Percentiles rank a stretch among this genome's conserved stretches.
phyloP scores from a whole-genome alignment of 2,113 vertebrate species.

The Mustelus asterias region DNA sequence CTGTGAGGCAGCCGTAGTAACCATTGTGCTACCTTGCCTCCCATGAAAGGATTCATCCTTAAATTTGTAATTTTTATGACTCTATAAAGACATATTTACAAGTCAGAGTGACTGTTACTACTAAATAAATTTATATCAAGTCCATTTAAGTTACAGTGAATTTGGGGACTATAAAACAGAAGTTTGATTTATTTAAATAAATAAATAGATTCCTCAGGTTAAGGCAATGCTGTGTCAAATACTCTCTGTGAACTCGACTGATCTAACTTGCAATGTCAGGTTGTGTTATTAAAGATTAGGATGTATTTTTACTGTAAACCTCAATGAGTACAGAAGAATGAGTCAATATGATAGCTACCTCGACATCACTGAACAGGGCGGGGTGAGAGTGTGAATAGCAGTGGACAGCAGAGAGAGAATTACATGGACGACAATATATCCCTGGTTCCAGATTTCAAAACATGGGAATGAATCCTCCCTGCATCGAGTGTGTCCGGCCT shows the following conservation, averaged over 20 bases:
- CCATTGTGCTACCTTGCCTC: too few species aligned
- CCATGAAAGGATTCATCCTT: neutral
- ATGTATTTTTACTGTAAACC: neutral
- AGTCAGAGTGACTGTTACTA: neutral
- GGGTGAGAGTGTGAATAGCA: neutral
- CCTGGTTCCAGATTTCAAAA: too few species aligned
- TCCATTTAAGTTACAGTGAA: neutral
- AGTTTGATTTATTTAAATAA: neutral
- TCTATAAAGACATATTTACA: neutral
- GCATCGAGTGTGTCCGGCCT: too few species aligned
- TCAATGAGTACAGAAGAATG: neutral
- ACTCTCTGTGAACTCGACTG: neutral
- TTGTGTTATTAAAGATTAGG: neutral
- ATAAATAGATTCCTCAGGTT: neutral
- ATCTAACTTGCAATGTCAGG: neutral
- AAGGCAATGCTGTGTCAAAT: neutral
- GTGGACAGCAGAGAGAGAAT: neutral
- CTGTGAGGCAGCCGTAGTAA: too few species aligned
- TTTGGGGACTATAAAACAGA: neutral
- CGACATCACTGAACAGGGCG: neutral
- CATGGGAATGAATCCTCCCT: too few species aligned
- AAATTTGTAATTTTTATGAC: slow-evolving; percentile 22
- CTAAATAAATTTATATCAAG: neutral
- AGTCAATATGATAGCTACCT: neutral
- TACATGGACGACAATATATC: neutral